Base-by-base conservation (phyloP, 2,888 invertebrate genomes). In the Scrobipalpa atriplicella region DNA sequence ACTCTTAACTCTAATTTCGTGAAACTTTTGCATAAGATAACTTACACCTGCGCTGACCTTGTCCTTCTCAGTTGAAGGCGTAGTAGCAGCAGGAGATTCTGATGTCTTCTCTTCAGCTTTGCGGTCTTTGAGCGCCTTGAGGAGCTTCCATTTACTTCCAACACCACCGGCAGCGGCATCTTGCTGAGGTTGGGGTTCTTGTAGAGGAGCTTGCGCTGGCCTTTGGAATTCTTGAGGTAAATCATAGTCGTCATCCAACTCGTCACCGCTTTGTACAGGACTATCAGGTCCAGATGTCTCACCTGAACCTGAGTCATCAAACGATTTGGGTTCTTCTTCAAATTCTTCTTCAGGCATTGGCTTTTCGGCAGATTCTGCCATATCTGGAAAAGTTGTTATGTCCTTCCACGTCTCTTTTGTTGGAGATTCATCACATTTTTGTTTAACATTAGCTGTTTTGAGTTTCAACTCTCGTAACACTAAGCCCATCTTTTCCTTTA, bases 271-370 rank as follows among this genome's bases (percentile, higher is more conserved):
- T 71, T 95, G 92, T 7, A 95, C 95, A 11, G 97, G 97, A 82
- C 96, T 97, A 76, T 98, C 97, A 0, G 98, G 98, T 0, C 98
- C 98, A 9, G 97, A 97, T 13, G 98, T 98, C 77, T 96, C 97
- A 1, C 97, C 97, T 0, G 97, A 97, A 10, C 90, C 90, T 18
- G 97, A 96, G 64, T 94, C 94, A 21, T 91, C 94, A 65, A 86
- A 93, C 65, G 90, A 89, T 71, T 86, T 86, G n/a, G 84, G 82
- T 68, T 90, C 89, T 43, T 91, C 91, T 18, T 82, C 84, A 63
- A 89, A 85, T 65, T 89, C 85, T 69, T 79, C 83, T 36, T 83
- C 81, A 38, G 83, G 83, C 29, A 75, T 69, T 56, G 78, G 76
- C 60, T 89, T 87, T 56, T 89, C 87, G 67, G 83, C 70, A 36